Conservation (phyloP, 2,113 vertebrate species). For the Maccullochella peelii region DNA sequence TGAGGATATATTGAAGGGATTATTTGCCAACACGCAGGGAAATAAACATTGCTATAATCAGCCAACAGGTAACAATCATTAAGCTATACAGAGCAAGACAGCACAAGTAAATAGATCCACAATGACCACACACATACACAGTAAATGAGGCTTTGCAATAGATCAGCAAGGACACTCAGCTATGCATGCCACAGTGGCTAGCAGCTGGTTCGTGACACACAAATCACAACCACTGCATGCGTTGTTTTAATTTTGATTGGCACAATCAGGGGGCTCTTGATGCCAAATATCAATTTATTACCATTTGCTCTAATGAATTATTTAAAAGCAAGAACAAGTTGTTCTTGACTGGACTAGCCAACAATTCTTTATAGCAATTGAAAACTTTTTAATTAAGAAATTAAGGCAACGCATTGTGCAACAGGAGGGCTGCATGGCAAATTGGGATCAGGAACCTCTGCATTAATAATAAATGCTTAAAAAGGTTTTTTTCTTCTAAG, state of each 20-base stretch:
- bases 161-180: slow-evolving; percentile 16
- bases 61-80: slow-evolving; percentile 45
- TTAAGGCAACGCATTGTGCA: slow-evolving; percentile 4
- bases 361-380: background rate
- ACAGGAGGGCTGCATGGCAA: background rate
- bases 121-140: background rate
- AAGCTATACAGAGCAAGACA: slow-evolving; percentile 10
- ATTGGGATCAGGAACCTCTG: slow-evolving; percentile 25
- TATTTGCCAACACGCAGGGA: slow-evolving; percentile 39
- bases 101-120: background rate
- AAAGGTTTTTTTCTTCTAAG: slow-evolving; percentile 19
- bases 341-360: background rate
- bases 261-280: background rate
- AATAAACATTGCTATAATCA: slow-evolving; percentile 48
- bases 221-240: background rate
- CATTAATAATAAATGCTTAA: slow-evolving; percentile 53
- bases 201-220: slow-evolving; percentile 25
- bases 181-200: background rate
- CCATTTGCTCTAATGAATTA: background rate
- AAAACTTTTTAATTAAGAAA: slow-evolving; percentile 36
- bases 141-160: slow-evolving; percentile 1
- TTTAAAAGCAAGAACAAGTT: background rate
- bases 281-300: background rate
- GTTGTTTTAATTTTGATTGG: background rate
- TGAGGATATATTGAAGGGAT: slow-evolving; percentile 39